These are phyloP conservation scores for Tyria jacobaeae DNA, from an alignment of 2,888 invertebrate species.

Conservation along the genomic window DNA sequence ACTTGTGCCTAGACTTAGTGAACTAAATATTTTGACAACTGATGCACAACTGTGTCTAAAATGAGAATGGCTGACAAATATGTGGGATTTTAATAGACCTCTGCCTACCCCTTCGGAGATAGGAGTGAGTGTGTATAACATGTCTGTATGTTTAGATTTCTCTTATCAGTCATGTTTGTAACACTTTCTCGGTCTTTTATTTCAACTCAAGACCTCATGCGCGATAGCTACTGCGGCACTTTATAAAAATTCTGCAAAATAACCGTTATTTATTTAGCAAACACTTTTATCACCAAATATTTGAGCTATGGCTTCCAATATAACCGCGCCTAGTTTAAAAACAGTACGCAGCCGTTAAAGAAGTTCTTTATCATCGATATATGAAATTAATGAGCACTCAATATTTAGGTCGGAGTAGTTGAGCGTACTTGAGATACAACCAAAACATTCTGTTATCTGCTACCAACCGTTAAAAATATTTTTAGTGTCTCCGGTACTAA, in stretches of 20 bases:
- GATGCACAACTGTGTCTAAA: too few species aligned
- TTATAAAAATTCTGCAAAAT: neutral
- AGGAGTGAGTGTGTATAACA: too few species aligned
- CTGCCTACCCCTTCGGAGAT: too few species aligned
- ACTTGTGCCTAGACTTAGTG: too few species aligned
- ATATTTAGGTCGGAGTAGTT: constrained; percentile 72
- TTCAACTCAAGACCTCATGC: constrained; percentile 4
- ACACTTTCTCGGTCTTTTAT: constrained; percentile 5
- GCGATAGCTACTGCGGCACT: neutral
- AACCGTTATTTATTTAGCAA: constrained; percentile 19
- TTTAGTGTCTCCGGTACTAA: constrained; percentile 32
- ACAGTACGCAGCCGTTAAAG: constrained; percentile 50
- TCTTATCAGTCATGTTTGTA: neutral
- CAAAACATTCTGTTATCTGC: constrained; percentile 54
- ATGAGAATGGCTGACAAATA: too few species aligned
- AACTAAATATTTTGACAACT: too few species aligned
- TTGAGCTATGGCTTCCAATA: constrained; percentile 21
- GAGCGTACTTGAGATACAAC: constrained; percentile 70
- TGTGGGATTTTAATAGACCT: too few species aligned
- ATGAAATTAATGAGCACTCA: constrained; percentile 63
- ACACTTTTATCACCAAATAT: constrained; percentile 29
- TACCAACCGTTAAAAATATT: constrained; percentile 34
- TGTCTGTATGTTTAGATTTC: neutral
- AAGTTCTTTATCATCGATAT: constrained; percentile 57
- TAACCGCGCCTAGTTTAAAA: constrained; percentile 14